phyloP scores from a whole-genome alignment of 92 coral and sea anemone species.

The Anthopleura xanthogrammica region DNA sequence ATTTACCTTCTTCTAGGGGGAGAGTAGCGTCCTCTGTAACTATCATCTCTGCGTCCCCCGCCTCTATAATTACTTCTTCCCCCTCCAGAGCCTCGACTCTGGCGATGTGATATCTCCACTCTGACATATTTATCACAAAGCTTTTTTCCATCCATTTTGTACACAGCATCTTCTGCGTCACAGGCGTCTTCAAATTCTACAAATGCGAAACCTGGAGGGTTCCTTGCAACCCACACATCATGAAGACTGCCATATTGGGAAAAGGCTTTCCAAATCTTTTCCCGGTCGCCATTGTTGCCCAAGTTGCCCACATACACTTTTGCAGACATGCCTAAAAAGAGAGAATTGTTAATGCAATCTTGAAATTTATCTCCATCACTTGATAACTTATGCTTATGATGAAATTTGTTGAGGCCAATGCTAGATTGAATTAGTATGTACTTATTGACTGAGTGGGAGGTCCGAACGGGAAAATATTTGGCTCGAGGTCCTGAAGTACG shows the following conservation, averaged over 20 bases:
- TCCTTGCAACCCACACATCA: slow-evolving; percentile 86
- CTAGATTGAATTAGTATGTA: too few species aligned
- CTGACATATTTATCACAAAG: slow-evolving; percentile 50
- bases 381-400: too few species aligned
- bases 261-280: slow-evolving; percentile 58
- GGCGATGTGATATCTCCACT: slow-evolving; percentile 63
- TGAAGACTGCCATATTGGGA: slow-evolving; percentile 56
- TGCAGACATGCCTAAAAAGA: slow-evolving; percentile 15
- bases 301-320: slow-evolving; percentile 72
- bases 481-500: too few species aligned
- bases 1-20: slow-evolving; percentile 38
- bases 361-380: too few species aligned
- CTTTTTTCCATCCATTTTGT: slow-evolving; percentile 57
- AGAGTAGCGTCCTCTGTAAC: slow-evolving; percentile 39
- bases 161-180: slow-evolving; percentile 69
- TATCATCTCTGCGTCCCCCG: slow-evolving; percentile 19
- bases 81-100: slow-evolving; percentile 45
- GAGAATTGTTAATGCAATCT: too few species aligned
- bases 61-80: slow-evolving; percentile 31
- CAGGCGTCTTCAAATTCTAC: slow-evolving; percentile 56
- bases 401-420: too few species aligned
- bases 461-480: too few species aligned
- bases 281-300: slow-evolving; percentile 61
- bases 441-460: too few species aligned
- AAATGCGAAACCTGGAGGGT: slow-evolving; percentile 84